phyloP scores from a whole-genome alignment of 1,140 invertebrate species.

The Marisa cornuarietis region DNA sequence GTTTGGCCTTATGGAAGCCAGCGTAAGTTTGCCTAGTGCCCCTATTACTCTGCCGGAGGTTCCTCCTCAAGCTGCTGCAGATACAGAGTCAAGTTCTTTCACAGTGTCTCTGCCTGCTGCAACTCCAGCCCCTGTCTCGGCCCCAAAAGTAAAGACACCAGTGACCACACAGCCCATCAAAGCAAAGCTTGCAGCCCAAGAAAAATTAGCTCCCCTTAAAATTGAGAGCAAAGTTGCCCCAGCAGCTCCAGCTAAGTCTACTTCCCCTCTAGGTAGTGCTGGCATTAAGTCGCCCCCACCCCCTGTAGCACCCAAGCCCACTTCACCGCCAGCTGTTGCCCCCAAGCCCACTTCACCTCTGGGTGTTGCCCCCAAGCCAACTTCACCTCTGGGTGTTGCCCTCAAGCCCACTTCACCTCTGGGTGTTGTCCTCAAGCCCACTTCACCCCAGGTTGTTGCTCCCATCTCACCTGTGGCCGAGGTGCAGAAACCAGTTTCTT shows the following conservation, averaged over 20 bases:
- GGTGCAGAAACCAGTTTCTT: too few species aligned
- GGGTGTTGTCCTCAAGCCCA: constrained; percentile 19
- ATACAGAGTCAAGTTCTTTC: constrained; percentile 6
- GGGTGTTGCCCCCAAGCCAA: constrained; percentile 10
- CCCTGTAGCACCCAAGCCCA: constrained; percentile 13
- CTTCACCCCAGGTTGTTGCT: constrained; percentile 2
- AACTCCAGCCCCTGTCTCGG: neutral
- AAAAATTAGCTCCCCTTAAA: constrained; percentile 10
- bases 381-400: constrained; percentile 3
- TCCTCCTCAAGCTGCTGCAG: neutral
- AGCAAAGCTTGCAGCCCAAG: neutral
- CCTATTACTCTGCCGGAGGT: neutral
- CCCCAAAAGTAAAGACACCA: neutral
- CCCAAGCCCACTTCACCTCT: constrained; percentile 20
- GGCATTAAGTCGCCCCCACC: constrained; percentile 17
- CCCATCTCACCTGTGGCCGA: neutral
- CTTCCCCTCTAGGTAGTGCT: constrained; percentile 1
- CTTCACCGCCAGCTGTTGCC: constrained; percentile 1
- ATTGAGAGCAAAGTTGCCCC: constrained; percentile 7
- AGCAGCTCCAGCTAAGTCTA: neutral
- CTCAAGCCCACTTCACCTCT: constrained; percentile 19
- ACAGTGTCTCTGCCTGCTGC: constrained; percentile 9
- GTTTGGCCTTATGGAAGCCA: constrained; percentile 4
- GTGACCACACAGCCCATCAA: neutral
- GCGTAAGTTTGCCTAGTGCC: neutral